These are phyloP conservation scores for Proales similis DNA, from an alignment of 1,140 invertebrate genomes.

Conservation along the genomic window DNA sequence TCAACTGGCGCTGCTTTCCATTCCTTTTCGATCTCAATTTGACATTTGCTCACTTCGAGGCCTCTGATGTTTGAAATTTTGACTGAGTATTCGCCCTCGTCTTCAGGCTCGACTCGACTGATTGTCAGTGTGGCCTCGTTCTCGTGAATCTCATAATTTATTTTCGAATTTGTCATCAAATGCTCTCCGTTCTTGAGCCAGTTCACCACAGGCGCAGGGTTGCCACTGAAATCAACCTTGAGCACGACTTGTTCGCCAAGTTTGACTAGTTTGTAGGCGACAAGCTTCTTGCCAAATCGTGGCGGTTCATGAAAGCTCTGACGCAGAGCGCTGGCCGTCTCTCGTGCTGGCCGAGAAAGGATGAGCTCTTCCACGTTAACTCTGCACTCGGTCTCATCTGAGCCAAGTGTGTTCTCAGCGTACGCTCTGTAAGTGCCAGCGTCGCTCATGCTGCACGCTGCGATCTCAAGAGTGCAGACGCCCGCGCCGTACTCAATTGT, in stretches of 20 bases:
- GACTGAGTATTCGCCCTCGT: constrained; percentile 29
- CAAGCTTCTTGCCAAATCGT: constrained; percentile 13
- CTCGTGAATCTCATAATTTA: neutral
- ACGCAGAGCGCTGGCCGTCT: too few species aligned
- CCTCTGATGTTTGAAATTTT: constrained; percentile 22
- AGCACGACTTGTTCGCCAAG: constrained; percentile 8
- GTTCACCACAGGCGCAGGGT: constrained; percentile 6
- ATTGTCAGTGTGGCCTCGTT: constrained; percentile 23
- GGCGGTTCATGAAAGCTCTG: constrained; percentile 4
- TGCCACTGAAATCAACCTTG: neutral
- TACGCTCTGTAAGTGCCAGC: constrained; percentile 89
- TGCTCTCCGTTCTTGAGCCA: constrained; percentile 37
- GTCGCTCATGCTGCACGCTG: constrained; percentile 83
- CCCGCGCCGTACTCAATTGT: constrained; percentile 80
- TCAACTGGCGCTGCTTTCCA: constrained; percentile 30
- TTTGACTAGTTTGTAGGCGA: constrained; percentile 3
- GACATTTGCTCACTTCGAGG: constrained; percentile 32
- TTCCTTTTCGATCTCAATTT: constrained; percentile 37
- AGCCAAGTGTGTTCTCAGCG: constrained; percentile 81
- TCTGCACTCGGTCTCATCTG: constrained; percentile 85
- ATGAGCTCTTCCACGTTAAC: constrained; percentile 53
- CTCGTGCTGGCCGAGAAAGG: neutral
- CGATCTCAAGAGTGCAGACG: constrained; percentile 84
- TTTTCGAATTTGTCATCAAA: neutral
- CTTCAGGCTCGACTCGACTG: neutral